Evolutionary conservation across 2,888 invertebrate species (phyloP).

Genomic region (Drosophila nr. perissopoda): DNA sequence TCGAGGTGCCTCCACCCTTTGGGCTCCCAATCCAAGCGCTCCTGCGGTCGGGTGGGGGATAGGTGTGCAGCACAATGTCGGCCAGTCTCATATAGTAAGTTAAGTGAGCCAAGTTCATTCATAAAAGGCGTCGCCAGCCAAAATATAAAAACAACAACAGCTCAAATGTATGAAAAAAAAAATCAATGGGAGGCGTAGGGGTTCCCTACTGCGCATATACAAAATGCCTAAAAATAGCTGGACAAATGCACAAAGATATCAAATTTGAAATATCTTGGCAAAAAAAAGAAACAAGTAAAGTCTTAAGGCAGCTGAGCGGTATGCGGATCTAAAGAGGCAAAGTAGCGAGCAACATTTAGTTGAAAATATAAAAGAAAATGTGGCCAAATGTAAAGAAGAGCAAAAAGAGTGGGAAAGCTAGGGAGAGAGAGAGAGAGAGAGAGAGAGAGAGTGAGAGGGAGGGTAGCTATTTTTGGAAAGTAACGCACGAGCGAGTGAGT

Average conservation of each 20-base stretch:
- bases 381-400: slow-evolving; percentile 24
- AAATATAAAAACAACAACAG: slow-evolving; percentile 39
- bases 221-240: slow-evolving; percentile 51
- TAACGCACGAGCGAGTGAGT: not conserved
- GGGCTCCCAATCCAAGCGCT: not conserved
- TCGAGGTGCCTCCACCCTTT: slow-evolving; percentile 1
- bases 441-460: not conserved
- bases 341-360: slow-evolving; percentile 51
- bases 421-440: not conserved
- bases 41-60: no score
- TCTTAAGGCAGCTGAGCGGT: not conserved
- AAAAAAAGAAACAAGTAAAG: slow-evolving; percentile 8
- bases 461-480: slow-evolving; percentile 14
- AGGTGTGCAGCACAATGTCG: slow-evolving; percentile 41
- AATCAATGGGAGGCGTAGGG: slow-evolving; percentile 45
- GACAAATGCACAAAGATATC: slow-evolving; percentile 36
- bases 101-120: slow-evolving; percentile 70
- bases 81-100: slow-evolving; percentile 48
- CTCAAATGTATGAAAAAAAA: slow-evolving; percentile 23
- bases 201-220: slow-evolving; percentile 43
- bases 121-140: slow-evolving; percentile 64
- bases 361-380: slow-evolving; percentile 33
- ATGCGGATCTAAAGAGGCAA: slow-evolving; percentile 39
- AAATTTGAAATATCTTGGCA: slow-evolving; percentile 44
- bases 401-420: not conserved